These are phyloP conservation scores for Linepithema humile DNA, from an alignment of 1,140 invertebrate species.

Conservation along the genomic window DNA sequence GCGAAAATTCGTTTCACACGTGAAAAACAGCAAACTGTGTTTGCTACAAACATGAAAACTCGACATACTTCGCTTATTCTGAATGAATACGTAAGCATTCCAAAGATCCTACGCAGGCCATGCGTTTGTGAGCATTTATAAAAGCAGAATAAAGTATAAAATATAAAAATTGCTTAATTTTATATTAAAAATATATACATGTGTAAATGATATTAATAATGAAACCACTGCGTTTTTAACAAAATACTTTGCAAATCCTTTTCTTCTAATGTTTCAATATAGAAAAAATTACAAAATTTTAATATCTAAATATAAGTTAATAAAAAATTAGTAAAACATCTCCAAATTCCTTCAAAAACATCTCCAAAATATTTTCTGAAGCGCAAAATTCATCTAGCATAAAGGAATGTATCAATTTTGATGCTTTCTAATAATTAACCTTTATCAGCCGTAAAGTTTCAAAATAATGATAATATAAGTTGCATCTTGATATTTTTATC, in stretches of 20 bases:
- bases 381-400: not conserved
- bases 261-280: not conserved
- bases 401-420: not conserved
- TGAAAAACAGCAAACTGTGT: slow-evolving; percentile 48
- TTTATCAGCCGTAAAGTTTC: not conserved
- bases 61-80: slow-evolving; percentile 25
- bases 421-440: not conserved
- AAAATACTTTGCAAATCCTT: not conserved
- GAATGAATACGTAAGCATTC: not conserved
- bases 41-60: slow-evolving; percentile 15
- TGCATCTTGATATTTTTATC: not conserved
- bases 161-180: not conserved
- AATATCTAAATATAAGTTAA: not conserved
- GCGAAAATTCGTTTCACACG: slow-evolving; percentile 54
- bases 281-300: not conserved
- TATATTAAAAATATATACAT: not conserved
- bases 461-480: not conserved
- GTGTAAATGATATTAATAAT: not conserved
- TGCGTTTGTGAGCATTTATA: not conserved
- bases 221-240: not conserved
- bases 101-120: not conserved
- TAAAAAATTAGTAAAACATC: not conserved
- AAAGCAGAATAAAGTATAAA: not conserved
- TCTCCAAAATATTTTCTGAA: no score
- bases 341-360: no score